These are phyloP conservation scores for Crotophaga sulcirostris DNA, from an alignment of 2,113 vertebrate species.

Conservation along the genomic window DNA sequence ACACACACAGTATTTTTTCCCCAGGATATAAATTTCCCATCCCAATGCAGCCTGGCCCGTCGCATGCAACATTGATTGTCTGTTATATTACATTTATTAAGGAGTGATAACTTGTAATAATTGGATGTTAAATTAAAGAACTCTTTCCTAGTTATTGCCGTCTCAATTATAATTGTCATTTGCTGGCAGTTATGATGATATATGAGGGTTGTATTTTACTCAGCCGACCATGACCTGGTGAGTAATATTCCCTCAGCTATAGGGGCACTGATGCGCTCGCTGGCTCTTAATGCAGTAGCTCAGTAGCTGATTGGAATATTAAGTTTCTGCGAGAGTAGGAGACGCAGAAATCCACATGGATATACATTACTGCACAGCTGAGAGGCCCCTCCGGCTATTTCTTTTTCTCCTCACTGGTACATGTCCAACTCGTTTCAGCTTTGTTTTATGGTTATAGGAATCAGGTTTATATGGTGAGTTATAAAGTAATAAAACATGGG, in stretches of 20 bases:
- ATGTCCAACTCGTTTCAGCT: conserved; percentile 79
- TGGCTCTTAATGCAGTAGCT: conserved; percentile 83
- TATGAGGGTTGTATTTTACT: conserved; percentile 98
- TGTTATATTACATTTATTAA: conserved; percentile 99
- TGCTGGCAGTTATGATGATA: conserved; percentile 99
- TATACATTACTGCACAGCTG: conserved; percentile 57
- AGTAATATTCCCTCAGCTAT: conserved; percentile 91
- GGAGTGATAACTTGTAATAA: conserved; percentile 99
- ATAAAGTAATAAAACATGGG: conserved; percentile 77
- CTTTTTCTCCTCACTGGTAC: conserved; percentile 73
- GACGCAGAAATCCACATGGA: conserved; percentile 71
- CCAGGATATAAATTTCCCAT: conserved; percentile 85
- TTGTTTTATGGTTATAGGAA: conserved; percentile 86
- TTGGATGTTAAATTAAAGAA: conserved; percentile 99
- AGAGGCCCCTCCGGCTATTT: conserved; percentile 75
- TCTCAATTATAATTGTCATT: conserved; percentile 99
- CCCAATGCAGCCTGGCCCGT: conserved; percentile 84
- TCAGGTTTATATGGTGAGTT: conserved; percentile 83
- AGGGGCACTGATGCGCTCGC: conserved; percentile 86
- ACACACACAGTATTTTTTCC: conserved; percentile 64
- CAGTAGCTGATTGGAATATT: conserved; percentile 89
- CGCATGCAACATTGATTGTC: conserved; percentile 98
- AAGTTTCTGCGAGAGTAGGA: conserved; percentile 77
- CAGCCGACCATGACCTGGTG: conserved; percentile 94
- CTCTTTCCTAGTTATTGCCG: conserved; percentile 96